A percentile compares a stretch with the other conserved stretches of the same genome.
These are phyloP conservation scores for Leptodactylus fuscus DNA, from an alignment of 2,113 vertebrate genomes.

Conservation along the genomic window DNA sequence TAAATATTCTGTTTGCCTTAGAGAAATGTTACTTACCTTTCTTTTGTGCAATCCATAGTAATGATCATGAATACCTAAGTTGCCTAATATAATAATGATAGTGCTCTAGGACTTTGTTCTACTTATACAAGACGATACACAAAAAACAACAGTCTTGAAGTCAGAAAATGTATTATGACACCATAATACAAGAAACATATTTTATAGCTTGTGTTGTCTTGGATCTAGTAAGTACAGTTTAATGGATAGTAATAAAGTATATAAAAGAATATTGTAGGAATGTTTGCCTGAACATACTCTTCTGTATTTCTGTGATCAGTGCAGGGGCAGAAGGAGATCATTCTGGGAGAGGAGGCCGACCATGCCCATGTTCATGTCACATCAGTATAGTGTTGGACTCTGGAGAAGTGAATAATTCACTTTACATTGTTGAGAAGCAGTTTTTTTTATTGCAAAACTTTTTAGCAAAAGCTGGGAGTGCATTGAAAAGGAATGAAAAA, in stretches of 20 bases:
- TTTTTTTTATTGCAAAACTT: too few species aligned
- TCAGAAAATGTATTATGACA: too few species aligned
- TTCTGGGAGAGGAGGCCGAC: too few species aligned
- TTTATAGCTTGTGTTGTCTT: too few species aligned
- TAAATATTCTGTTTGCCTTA: not conserved
- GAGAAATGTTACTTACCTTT: not conserved
- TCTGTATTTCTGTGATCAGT: not conserved
- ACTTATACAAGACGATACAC: not conserved
- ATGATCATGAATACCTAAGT: not conserved
- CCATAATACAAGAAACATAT: not conserved
- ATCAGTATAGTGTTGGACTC: too few species aligned
- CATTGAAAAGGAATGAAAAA: too few species aligned
- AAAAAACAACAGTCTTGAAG: not conserved
- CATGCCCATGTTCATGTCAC: too few species aligned
- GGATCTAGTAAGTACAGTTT: not conserved
- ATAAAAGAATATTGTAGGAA: not conserved
- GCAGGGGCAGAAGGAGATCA: not conserved
- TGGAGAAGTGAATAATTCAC: not conserved
- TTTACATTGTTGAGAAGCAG: too few species aligned
- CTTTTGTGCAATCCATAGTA: not conserved
- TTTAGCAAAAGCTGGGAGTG: too few species aligned
- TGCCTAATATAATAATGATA: slow-evolving; percentile 1
- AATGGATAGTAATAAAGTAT: not conserved
- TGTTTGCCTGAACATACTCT: not conserved
- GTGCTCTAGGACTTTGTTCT: slow-evolving; percentile 26